Evolutionary conservation across 2,888 invertebrate species (phyloP).

Genomic region (Amphipoea lucens): DNA sequence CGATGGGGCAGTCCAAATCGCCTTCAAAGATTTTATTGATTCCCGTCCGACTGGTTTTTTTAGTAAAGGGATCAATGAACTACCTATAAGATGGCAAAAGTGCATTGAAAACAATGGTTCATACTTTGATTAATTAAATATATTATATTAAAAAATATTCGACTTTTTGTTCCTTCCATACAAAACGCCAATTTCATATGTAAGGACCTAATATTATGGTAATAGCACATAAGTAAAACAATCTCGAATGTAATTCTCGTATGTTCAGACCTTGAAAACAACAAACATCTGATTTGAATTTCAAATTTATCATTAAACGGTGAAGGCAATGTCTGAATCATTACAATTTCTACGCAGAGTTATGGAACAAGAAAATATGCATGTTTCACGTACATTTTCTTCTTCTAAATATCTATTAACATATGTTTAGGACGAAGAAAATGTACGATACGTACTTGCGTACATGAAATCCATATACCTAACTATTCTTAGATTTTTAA

Average conservation of each 20-base stretch:
- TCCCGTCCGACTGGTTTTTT: no score
- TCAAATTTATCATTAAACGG: constrained; percentile 48
- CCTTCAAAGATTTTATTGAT: no score
- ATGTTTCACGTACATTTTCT: constrained; percentile 4
- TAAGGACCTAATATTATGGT: no score
- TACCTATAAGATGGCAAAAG: no score
- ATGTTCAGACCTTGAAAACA: constrained; percentile 46
- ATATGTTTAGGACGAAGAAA: no score
- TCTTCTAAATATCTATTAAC: neutral
- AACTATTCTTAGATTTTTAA: neutral
- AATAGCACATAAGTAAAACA: constrained; percentile 39
- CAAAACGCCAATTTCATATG: no score
- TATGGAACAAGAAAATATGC: constrained; percentile 15
- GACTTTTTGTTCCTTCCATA: no score
- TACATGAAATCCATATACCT: neutral
- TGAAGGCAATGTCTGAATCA: constrained; percentile 37
- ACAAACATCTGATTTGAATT: constrained; percentile 56
- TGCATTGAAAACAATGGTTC: no score
- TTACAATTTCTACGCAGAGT: constrained; percentile 34
- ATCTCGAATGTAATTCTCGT: constrained; percentile 41
- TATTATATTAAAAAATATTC: no score
- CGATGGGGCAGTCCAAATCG: no score
- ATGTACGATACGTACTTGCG: neutral
- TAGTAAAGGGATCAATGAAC: no score
- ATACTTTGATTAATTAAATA: no score